Evolutionary conservation across 2,797 vertebrate species (phyloP).

Genomic region (Petrocephalus schoutedeni): DNA sequence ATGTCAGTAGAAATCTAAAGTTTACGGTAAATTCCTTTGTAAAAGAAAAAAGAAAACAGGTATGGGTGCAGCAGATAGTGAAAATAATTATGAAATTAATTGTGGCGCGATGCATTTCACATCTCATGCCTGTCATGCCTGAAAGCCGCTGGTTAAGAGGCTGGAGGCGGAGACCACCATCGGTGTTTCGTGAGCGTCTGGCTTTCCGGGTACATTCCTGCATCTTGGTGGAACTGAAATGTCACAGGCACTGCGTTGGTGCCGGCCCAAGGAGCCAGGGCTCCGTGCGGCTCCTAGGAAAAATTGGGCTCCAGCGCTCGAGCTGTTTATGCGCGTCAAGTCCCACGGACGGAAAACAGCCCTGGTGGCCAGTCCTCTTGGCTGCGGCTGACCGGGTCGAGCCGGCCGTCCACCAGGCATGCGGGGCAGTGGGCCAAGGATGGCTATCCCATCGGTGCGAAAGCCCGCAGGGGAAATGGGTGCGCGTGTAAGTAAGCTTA

Average conservation of each 20-base stretch:
- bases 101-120: not conserved
- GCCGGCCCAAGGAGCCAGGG: constrained; percentile 47
- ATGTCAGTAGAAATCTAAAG: not conserved
- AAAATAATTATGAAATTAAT: constrained; percentile 18
- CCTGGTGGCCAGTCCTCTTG: constrained; percentile 41
- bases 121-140: not conserved
- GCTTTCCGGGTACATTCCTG: constrained; percentile 50
- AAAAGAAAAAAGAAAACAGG: not conserved
- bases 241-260: constrained; percentile 56
- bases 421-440: constrained; percentile 38
- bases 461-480: constrained; percentile 20
- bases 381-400: constrained; percentile 41
- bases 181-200: constrained; percentile 41
- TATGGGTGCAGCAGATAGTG: not conserved
- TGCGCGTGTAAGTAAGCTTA: constrained; percentile 38
- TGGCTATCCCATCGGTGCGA: constrained; percentile 26
- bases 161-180: constrained; percentile 51
- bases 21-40: constrained; percentile 3
- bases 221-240: constrained; percentile 44
- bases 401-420: constrained; percentile 28
- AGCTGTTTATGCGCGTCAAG: constrained; percentile 62
- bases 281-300: constrained; percentile 59
- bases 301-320: constrained; percentile 45
- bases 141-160: constrained; percentile 21
- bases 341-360: constrained; percentile 48